Conservation (phyloP, 2,797 vertebrate genomes). For the Leucoraja ocellata region DNA sequence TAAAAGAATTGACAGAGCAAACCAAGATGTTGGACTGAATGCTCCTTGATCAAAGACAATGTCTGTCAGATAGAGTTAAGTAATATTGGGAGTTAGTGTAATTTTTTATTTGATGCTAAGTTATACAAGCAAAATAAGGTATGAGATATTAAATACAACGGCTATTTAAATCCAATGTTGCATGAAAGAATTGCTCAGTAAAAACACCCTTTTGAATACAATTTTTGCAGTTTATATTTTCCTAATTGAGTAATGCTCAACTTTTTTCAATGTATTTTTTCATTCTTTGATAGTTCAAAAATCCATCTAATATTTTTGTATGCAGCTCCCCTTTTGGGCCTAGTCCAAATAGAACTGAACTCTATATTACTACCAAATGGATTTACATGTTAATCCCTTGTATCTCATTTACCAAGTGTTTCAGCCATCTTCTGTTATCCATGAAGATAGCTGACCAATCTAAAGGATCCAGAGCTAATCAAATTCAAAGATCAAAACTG, state of each 20-base stretch:
- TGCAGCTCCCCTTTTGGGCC: background rate
- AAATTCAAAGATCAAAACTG: background rate
- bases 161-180: background rate
- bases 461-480: background rate
- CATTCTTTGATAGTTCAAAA: slow-evolving; percentile 10
- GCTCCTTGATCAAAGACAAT: background rate
- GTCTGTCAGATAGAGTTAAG: background rate
- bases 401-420: background rate
- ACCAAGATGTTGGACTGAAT: background rate
- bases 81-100: background rate
- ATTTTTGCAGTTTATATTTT: background rate
- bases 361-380: background rate
- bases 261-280: background rate
- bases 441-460: background rate
- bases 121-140: background rate
- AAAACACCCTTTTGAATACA: background rate
- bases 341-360: background rate
- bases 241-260: background rate
- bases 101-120: background rate
- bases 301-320: background rate
- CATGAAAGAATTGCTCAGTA: background rate
- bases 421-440: background rate
- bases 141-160: background rate
- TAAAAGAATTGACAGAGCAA: background rate
- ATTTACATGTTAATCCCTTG: background rate